Evolutionary conservation across 1,140 invertebrate genomes (phyloP), one percentile per base, ranked within the genome.

Genomic region (Zophobas atratus): DNA sequence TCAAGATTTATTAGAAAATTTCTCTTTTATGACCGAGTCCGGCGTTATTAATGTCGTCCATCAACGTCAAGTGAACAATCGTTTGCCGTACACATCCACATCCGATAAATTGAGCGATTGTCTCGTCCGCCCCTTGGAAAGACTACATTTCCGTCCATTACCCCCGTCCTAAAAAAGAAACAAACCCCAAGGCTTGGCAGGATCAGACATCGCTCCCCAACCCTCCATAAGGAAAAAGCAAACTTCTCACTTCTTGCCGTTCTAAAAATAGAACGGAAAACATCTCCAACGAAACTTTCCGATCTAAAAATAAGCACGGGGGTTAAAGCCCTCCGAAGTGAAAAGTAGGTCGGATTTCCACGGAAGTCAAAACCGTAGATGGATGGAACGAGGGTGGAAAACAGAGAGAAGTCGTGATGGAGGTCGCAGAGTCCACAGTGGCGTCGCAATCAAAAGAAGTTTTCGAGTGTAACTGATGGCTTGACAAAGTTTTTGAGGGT

Each of bases 51-150:
- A 67, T 43, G 60, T 67, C 60, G 60, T 67, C 33, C 38, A 67
- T 67, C 60, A 67, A 67, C 39, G 60, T 67, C 60, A 67, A n/a
- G 20, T 43, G 60, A 67, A 67, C 60, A 67, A 67, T 67, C 60
- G 60, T 43, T 6, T 43, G 43, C 39, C 33, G 60, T 67, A 67
- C 60, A 67, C 60, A 67, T 36, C 56, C 56, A 36, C 60, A 67
- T 67, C 60, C 60, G 60, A 67, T 67, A 67, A 67, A 43, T 43
- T 67, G 38, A 67, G n/a, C 39, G 60, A 67, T 67, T 67, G 60
- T 67, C 60, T 36, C 6, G 6, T 35, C 20, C 56, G 56, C 35
- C 56, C 56, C 56, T 20, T 33, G 36, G 39, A 67, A 67, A 67
- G 60, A 67, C n/a, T n/a, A 36, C 38, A 36, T 41, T 39, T 41